phyloP scores from a whole-genome alignment of 2,113 vertebrate genomes.

The Fregetta grallaria region DNA sequence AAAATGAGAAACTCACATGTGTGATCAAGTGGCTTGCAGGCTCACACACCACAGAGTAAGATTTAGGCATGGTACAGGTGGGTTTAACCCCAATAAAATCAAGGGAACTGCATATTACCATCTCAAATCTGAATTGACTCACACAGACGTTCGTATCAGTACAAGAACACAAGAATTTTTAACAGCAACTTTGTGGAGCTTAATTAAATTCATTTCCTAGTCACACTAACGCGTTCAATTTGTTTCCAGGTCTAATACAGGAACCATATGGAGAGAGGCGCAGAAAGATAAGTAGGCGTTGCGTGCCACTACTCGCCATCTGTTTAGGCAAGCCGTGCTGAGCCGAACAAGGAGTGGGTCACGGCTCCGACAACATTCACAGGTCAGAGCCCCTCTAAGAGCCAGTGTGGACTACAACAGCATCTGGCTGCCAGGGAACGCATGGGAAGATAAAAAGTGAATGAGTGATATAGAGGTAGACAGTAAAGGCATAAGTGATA shows the following conservation, averaged over 20 bases:
- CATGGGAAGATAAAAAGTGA: neutral
- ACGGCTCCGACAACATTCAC: neutral
- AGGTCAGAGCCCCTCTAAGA: neutral
- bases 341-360: neutral
- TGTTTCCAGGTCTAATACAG: neutral
- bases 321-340: neutral
- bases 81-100: neutral
- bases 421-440: neutral
- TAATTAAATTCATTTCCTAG: neutral
- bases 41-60: neutral
- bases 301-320: constrained; percentile 27
- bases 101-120: neutral
- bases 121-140: neutral
- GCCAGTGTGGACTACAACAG: neutral
- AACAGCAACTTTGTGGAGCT: neutral
- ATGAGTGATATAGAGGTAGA: neutral
- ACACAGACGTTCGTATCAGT: neutral
- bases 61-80: neutral
- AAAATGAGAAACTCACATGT: neutral
- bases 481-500: neutral
- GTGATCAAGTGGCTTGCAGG: neutral
- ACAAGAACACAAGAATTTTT: neutral
- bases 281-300: neutral
- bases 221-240: neutral
- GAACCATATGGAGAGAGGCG: constrained; percentile 28